Evolutionary conservation across 2,888 invertebrate genomes (phyloP).

Genomic region (Parochlus steinenii): DNA sequence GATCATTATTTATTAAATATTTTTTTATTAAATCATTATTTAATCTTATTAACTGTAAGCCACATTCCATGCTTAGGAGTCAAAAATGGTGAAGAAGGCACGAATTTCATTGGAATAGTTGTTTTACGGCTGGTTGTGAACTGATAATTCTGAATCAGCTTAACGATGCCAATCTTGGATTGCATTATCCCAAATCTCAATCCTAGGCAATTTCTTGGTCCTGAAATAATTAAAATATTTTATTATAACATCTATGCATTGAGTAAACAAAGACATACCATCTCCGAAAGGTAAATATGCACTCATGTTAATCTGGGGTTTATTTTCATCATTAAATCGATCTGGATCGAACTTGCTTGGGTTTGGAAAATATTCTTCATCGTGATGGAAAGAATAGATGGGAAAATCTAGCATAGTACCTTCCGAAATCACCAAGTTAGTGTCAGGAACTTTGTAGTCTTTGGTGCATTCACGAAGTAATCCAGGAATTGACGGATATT

Average conservation of each 20-base stretch:
- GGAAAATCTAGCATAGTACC: constrained; percentile 28
- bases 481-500: constrained; percentile 12
- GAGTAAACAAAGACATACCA: constrained; percentile 25
- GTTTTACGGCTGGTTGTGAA: constrained; percentile 19
- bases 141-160: constrained; percentile 20
- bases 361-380: constrained; percentile 34
- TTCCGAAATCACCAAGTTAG: constrained; percentile 26
- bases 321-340: constrained; percentile 39
- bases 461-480: constrained; percentile 35
- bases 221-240: no score
- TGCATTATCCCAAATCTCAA: constrained; percentile 26
- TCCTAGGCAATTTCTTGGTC: constrained; percentile 23
- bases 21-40: no score
- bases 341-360: constrained; percentile 41
- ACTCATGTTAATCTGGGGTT: constrained; percentile 30
- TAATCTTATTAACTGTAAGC: not conserved
- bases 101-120: constrained; percentile 20
- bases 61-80: constrained; percentile 20
- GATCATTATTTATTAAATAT: no score
- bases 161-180: constrained; percentile 20
- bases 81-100: constrained; percentile 18
- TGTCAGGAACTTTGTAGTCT: constrained; percentile 28
- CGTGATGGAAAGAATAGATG: constrained; percentile 32
- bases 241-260: not conserved
- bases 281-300: constrained; percentile 38